These are phyloP conservation scores for Delia radicum DNA, from an alignment of 1,140 invertebrate species.

Conservation along the genomic window DNA sequence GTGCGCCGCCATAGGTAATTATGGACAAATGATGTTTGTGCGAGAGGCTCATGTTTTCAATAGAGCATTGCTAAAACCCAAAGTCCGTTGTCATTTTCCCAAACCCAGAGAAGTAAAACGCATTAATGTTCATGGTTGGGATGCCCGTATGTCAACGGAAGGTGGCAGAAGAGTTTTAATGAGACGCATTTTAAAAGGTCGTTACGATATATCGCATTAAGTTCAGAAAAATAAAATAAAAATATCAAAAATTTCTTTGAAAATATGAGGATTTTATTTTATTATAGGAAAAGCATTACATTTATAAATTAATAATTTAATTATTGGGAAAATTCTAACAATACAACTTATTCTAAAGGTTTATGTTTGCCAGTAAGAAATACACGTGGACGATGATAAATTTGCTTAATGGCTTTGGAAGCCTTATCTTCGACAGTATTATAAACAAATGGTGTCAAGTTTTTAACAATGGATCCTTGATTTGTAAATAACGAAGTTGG, in stretches of 20 bases:
- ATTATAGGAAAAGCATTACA: too few relatives aligned
- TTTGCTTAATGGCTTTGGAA: slow-evolving; percentile 48
- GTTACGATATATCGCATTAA: slow-evolving; percentile 70
- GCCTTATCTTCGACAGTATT: slow-evolving; percentile 38
- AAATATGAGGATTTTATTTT: background rate
- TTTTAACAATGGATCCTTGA: slow-evolving; percentile 37
- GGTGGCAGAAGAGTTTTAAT: slow-evolving; percentile 68
- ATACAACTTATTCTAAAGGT: background rate
- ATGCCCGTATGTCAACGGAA: slow-evolving; percentile 66
- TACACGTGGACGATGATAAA: slow-evolving; percentile 35
- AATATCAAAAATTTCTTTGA: background rate
- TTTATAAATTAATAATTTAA: background rate
- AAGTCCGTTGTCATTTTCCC: slow-evolving; percentile 69
- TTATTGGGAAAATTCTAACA: background rate
- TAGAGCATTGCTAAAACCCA: slow-evolving; percentile 47
- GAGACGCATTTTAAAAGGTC: slow-evolving; percentile 74
- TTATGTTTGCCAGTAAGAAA: slow-evolving; percentile 28
- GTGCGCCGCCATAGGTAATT: slow-evolving; percentile 32
- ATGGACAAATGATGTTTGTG: slow-evolving; percentile 36
- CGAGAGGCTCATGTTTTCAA: slow-evolving; percentile 47
- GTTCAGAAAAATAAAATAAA: background rate
- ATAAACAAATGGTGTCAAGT: slow-evolving; percentile 43
- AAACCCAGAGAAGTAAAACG: slow-evolving; percentile 70
- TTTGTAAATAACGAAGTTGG: slow-evolving; percentile 43
- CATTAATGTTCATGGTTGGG: slow-evolving; percentile 70